Percentiles rank a stretch among this genome's conserved stretches.
Evolutionary conservation across 2,797 vertebrate species (phyloP).

Genomic region (Cacajao melanocephalus): DNA sequence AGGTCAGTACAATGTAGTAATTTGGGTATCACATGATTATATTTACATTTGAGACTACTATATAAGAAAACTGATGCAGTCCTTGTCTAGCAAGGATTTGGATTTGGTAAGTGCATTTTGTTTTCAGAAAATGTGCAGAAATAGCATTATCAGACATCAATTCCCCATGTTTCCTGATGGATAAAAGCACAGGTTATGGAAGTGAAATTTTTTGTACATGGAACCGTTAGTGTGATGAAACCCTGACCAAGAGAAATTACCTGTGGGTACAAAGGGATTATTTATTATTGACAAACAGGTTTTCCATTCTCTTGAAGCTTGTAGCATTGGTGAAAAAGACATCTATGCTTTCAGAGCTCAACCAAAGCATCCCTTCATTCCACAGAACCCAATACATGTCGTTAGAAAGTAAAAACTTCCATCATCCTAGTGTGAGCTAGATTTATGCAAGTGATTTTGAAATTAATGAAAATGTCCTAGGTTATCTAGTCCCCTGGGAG

Average conservation of each 20-base stretch:
- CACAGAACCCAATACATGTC: background rate
- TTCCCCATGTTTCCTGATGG: background rate
- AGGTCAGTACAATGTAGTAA: background rate
- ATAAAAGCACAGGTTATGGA: background rate
- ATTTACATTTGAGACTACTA: background rate
- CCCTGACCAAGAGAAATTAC: background rate
- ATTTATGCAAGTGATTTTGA: background rate
- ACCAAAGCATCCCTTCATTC: background rate
- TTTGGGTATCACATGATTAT: background rate
- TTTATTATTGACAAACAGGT: background rate
- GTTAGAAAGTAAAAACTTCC: background rate
- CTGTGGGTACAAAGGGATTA: background rate
- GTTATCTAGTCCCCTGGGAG: background rate
- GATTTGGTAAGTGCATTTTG: background rate
- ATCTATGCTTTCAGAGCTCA: background rate
- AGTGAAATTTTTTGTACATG: background rate
- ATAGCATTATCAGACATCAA: background rate
- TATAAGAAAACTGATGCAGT: background rate
- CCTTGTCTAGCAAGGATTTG: background rate
- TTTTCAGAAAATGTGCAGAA: background rate
- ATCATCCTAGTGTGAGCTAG: background rate
- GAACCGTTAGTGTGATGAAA: background rate
- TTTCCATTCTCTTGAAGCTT: background rate
- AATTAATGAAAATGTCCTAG: conserved; percentile 38
- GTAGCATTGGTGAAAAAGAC: background rate